These are phyloP conservation scores for Drosophila melanosoma DNA, from an alignment of 2,888 invertebrate species.

Conservation along the genomic window DNA sequence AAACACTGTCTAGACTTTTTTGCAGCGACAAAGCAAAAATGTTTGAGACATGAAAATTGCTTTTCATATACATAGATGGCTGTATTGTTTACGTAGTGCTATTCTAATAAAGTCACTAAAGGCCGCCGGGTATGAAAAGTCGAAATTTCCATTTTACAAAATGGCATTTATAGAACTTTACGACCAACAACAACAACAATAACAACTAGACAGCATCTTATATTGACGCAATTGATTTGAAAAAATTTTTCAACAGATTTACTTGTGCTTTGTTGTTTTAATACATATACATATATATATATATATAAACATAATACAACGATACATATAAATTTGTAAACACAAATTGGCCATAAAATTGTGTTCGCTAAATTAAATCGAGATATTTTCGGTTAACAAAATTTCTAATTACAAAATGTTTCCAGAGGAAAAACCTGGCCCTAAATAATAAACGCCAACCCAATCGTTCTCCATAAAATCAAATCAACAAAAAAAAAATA, in stretches of 20 bases:
- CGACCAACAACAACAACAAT: conserved; percentile 38
- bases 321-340: conserved; percentile 44
- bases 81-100: conserved; percentile 55
- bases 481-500: conserved; percentile 10
- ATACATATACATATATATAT: conserved; percentile 21
- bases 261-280: conserved; percentile 56
- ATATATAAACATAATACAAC: conserved; percentile 5
- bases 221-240: conserved; percentile 79
- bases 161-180: conserved; percentile 59
- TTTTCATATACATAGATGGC: conserved; percentile 16
- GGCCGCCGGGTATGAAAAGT: conserved; percentile 49
- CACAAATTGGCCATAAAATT: conserved; percentile 57
- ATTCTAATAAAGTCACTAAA: conserved; percentile 69
- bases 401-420: conserved; percentile 70
- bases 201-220: conserved; percentile 53
- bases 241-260: conserved; percentile 48
- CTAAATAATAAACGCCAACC: background rate
- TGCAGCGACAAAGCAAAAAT: conserved; percentile 8
- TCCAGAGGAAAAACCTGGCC: conserved; percentile 14
- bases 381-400: conserved; percentile 11
- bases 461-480: conserved; percentile 37
- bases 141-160: conserved; percentile 56
- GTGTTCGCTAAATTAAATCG: conserved; percentile 49
- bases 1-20: conserved; percentile 51
- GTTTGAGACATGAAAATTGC: conserved; percentile 37